These are phyloP conservation scores for Petroica traversi DNA, from an alignment of 2,113 vertebrate species.

Conservation along the genomic window DNA sequence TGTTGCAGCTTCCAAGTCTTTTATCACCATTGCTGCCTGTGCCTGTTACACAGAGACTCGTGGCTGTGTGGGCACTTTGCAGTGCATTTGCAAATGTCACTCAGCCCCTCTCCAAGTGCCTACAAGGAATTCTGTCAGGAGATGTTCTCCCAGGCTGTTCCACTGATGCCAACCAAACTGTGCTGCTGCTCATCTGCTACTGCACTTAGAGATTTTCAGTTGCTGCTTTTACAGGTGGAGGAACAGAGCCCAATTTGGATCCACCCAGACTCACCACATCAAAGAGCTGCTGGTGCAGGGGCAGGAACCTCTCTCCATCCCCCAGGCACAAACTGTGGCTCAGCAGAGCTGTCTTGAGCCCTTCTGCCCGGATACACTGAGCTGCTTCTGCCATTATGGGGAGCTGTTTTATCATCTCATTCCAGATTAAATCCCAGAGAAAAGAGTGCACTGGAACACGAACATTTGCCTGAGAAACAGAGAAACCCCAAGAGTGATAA, in stretches of 20 bases:
- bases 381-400: constrained; percentile 79
- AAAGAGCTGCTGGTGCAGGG: constrained; percentile 72
- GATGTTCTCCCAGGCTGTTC: not conserved
- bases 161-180: not conserved
- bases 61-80: not conserved
- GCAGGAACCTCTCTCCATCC: constrained; percentile 62
- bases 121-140: not conserved
- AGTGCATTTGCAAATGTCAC: not conserved
- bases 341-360: constrained; percentile 79
- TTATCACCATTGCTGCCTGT: accelerated
- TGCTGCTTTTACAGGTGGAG: not conserved
- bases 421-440: constrained; percentile 69
- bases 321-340: constrained; percentile 72
- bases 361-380: constrained; percentile 70
- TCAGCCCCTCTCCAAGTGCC: not conserved
- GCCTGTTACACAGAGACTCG: not conserved
- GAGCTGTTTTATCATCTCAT: constrained; percentile 62
- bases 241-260: not conserved
- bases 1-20: not conserved
- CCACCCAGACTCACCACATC: constrained; percentile 75
- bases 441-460: constrained; percentile 71
- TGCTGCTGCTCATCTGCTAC: not conserved
- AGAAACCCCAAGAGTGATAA: not conserved
- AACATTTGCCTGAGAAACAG: constrained; percentile 62
- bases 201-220: not conserved